These are phyloP conservation scores for Campaea margaritaria DNA, from an alignment of 2,888 invertebrate species.

Conservation along the genomic window DNA sequence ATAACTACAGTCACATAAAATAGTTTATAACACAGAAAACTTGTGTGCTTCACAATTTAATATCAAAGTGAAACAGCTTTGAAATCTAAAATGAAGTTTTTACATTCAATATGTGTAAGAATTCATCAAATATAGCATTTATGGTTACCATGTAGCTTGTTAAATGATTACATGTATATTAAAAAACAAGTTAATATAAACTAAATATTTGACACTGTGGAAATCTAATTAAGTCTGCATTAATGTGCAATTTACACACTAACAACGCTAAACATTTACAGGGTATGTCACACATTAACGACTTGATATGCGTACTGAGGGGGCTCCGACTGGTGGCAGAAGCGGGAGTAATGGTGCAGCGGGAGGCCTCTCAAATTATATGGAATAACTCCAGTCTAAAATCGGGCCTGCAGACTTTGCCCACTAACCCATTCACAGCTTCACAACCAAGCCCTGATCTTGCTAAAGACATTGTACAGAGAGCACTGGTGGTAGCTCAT, in stretches of 20 bases:
- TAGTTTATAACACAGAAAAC: too few relatives aligned
- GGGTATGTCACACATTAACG: constrained; percentile 86
- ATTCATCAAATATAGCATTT: too few relatives aligned
- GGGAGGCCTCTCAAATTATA: constrained; percentile 84
- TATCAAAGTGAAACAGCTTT: too few relatives aligned
- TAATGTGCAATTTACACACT: constrained; percentile 23
- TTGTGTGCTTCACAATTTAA: too few relatives aligned
- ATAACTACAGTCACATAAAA: too few relatives aligned
- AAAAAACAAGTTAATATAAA: too few relatives aligned
- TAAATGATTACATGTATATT: too few relatives aligned
- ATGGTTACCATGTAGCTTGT: too few relatives aligned
- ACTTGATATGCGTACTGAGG: constrained; percentile 87
- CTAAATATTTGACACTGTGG: too few relatives aligned
- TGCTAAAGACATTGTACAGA: constrained; percentile 81
- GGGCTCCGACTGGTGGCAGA: constrained; percentile 89
- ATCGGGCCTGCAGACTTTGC: constrained; percentile 65
- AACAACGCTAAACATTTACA: constrained; percentile 61
- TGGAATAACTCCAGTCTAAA: constrained; percentile 90
- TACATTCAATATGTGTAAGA: too few relatives aligned
- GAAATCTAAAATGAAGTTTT: too few relatives aligned
- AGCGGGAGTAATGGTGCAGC: constrained; percentile 88
- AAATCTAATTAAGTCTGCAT: not conserved
- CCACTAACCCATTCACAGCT: constrained; percentile 64
- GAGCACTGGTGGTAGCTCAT: constrained; percentile 88
- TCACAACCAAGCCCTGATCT: constrained; percentile 60